Base-by-base conservation (phyloP, 2,797 vertebrate species). In the Typhlichthys subterraneus region DNA sequence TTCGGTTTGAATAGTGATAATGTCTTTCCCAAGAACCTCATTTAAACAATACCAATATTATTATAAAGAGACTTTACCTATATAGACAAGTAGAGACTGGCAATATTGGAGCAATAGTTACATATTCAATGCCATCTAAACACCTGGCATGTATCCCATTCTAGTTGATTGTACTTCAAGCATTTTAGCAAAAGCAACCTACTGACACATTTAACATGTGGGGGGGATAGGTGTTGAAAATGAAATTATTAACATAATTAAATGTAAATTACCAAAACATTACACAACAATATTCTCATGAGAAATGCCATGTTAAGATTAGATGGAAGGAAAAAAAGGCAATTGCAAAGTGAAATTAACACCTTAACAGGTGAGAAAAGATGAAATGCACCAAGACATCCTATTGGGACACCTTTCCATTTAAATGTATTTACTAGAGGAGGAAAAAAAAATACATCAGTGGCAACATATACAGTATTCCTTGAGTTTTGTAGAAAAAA, bases 371-470 rank as follows among this genome's bases (percentile, higher is more conserved):
- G 73, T 73, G 67, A 68, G 73, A 82, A 75, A 71, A 77, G 46
- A 66, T 67, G 57, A 83, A 88, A 86, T 86, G 85, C 83, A 89
- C 85, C 59, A 73, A 57, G 50, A 49, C 11, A 72, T 86, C 77
- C 69, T 38, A 10, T 49, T 38, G 33, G 73, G 72, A 84, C 77
- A 59, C 61, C 63, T 38, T 38, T 38, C 33, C 1, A 9, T 38
- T 38, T 38, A 38, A 38, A 38, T 38, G 33, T 38, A 9, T 38
- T 38, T 12, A 63, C 50, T 23, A 63, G 51, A 66, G 47, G 61
- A 15, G 2, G 2, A 19, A 19, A 19, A 57, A 31, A 57, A 59
- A 64, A 56, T 49, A 63, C 46, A 57, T 65, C 60, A 73, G 60
- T 58, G 61, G 71, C 75, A 71, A 57, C 68, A 82, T 48, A 65